A percentile compares a stretch with the other conserved stretches of the same genome.
These are phyloP conservation scores for Epizoanthus fatuus DNA, from an alignment of 92 coral and sea anemone genomes.

Conservation along the genomic window DNA sequence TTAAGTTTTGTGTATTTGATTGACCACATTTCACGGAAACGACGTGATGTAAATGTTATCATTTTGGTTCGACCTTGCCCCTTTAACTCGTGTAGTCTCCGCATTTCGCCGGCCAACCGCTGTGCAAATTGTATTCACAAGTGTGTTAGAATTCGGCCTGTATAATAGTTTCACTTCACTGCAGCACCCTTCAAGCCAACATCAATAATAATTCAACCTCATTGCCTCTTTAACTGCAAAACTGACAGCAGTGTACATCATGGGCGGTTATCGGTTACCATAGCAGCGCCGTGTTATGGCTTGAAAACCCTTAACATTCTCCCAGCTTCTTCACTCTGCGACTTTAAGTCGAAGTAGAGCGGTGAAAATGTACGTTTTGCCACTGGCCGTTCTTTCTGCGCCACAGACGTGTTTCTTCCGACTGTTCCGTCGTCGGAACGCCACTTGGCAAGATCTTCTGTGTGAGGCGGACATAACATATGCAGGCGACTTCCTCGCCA, in stretches of 20 bases:
- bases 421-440: slow-evolving; percentile 76
- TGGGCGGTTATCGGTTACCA: slow-evolving; percentile 3
- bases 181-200: neutral
- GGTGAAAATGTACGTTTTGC: slow-evolving; percentile 92
- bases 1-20: too few species aligned
- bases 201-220: neutral
- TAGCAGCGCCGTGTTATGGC: neutral
- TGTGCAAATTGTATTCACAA: too few species aligned
- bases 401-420: slow-evolving; percentile 98
- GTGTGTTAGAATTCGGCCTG: too few species aligned
- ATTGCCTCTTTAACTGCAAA: neutral
- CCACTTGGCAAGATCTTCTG: slow-evolving; percentile 78
- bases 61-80: too few species aligned
- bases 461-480: slow-evolving; percentile 91
- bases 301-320: neutral
- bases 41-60: too few species aligned
- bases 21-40: too few species aligned
- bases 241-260: neutral
- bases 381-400: slow-evolving; percentile 88
- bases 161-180: too few species aligned
- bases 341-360: slow-evolving; percentile 49
- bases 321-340: neutral
- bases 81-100: too few species aligned
- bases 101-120: too few species aligned
- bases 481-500: slow-evolving; percentile 92